Conservation (phyloP, 2,113 vertebrate species). For the Anas platyrhynchos region DNA sequence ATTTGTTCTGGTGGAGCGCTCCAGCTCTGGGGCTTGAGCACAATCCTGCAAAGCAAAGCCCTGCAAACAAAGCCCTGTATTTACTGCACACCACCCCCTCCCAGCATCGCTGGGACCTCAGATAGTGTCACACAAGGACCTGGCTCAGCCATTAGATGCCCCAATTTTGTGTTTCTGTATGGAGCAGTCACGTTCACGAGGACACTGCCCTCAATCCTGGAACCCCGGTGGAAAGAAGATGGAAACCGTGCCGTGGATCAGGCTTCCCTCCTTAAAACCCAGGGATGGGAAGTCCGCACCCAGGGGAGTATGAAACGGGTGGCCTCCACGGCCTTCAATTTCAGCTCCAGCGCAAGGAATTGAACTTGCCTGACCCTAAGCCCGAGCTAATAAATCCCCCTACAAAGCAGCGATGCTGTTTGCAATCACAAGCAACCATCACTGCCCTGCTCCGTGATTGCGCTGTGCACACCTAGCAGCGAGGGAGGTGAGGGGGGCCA, state of each 20-base stretch:
- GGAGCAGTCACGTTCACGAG: background rate
- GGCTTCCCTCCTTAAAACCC: background rate
- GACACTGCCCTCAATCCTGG: background rate
- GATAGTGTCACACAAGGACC: background rate
- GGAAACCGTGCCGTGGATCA: background rate
- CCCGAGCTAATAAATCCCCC: background rate
- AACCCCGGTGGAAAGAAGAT: background rate
- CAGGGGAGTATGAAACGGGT: background rate
- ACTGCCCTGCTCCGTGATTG: background rate
- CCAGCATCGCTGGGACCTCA: rapidly evolving
- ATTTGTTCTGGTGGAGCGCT: constrained; percentile 55
- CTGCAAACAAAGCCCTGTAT: constrained; percentile 22
- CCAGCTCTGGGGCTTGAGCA: background rate
- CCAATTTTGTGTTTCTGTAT: background rate
- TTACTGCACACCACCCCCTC: background rate
- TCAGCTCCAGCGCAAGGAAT: background rate
- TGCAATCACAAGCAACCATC: background rate
- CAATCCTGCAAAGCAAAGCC: background rate
- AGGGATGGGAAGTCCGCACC: background rate
- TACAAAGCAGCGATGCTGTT: background rate
- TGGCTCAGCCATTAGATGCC: background rate
- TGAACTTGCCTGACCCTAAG: background rate
- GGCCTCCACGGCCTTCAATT: background rate
- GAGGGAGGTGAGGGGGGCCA: background rate
- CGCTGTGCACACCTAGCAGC: background rate